Conservation (phyloP, 2,888 invertebrate genomes). For the Acrocera orbiculus region DNA sequence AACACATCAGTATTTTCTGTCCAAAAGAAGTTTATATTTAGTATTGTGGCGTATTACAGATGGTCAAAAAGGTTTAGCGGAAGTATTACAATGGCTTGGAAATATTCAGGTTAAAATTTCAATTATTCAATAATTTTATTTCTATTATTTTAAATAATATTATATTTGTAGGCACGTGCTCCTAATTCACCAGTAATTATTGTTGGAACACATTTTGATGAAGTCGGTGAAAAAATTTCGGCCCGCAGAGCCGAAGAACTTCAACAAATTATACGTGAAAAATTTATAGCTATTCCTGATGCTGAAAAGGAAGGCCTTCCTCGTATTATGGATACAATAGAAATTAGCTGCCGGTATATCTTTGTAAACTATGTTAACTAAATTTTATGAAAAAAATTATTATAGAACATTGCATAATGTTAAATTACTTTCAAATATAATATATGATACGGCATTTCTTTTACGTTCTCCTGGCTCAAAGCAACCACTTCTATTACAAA, state of each 20-base stretch:
- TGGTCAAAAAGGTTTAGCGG: conserved; percentile 75
- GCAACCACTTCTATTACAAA: conserved; percentile 77
- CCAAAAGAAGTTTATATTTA: conserved; percentile 83
- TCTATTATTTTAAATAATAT: background rate
- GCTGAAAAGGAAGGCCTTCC: conserved; percentile 93
- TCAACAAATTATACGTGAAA: conserved; percentile 71
- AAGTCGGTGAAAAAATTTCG: conserved; percentile 37
- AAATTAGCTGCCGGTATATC: conserved; percentile 48
- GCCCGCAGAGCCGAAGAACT: conserved; percentile 46
- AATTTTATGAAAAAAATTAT: too few species aligned
- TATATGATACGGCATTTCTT: conserved; percentile 87
- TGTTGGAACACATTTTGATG: conserved; percentile 91
- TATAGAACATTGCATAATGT: conserved; percentile 72
- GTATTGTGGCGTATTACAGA: conserved; percentile 91
- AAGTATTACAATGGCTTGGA: conserved; percentile 89
- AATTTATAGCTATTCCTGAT: conserved; percentile 84
- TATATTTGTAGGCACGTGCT: conserved; percentile 48
- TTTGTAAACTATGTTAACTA: background rate
- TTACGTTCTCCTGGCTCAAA: conserved; percentile 81
- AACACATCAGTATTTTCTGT: conserved; percentile 96
- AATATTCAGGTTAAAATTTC: conserved; percentile 48
- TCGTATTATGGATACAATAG: conserved; percentile 77
- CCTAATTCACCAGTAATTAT: conserved; percentile 93
- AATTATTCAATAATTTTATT: too few species aligned
- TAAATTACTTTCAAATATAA: conserved; percentile 69